These are phyloP conservation scores for Pterostichus madidus DNA, from an alignment of 2,888 invertebrate species.

Conservation along the genomic window DNA sequence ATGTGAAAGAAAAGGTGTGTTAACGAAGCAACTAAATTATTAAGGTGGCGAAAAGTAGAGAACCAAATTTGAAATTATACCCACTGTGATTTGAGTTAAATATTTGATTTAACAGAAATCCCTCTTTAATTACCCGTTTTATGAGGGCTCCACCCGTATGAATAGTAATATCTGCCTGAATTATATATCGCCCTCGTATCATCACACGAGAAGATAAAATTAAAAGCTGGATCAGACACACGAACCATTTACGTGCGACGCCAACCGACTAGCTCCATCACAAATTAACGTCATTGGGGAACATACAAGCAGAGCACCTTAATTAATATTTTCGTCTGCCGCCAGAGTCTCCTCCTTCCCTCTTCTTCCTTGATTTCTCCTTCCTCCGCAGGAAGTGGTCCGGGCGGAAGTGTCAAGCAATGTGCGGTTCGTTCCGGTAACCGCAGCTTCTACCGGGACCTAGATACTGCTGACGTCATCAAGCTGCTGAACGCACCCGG, in stretches of 20 bases:
- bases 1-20: no score
- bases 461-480: constrained; percentile 6
- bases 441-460: constrained; percentile 51
- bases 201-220: constrained; percentile 27
- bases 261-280: constrained; percentile 2
- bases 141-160: constrained; percentile 11
- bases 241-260: constrained; percentile 11
- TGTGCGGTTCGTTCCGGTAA: constrained; percentile 63
- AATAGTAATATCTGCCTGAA: neutral
- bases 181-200: constrained; percentile 8
- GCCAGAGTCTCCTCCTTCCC: neutral
- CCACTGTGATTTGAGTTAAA: constrained; percentile 1
- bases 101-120: constrained; percentile 20
- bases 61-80: constrained; percentile 3
- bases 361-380: no score
- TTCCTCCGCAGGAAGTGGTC: neutral
- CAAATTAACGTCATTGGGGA: constrained; percentile 29
- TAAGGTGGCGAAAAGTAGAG: neutral
- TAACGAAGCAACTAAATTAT: neutral
- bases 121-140: constrained; percentile 29
- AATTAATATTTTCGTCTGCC: constrained; percentile 42
- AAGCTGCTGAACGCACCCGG: constrained; percentile 3
- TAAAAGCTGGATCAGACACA: constrained; percentile 12
- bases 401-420: constrained; percentile 65
- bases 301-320: constrained; percentile 35